Percentiles rank a stretch among this genome's conserved stretches.
phyloP scores from a whole-genome alignment of 2,888 invertebrate species.

The Smittia aterrima region DNA sequence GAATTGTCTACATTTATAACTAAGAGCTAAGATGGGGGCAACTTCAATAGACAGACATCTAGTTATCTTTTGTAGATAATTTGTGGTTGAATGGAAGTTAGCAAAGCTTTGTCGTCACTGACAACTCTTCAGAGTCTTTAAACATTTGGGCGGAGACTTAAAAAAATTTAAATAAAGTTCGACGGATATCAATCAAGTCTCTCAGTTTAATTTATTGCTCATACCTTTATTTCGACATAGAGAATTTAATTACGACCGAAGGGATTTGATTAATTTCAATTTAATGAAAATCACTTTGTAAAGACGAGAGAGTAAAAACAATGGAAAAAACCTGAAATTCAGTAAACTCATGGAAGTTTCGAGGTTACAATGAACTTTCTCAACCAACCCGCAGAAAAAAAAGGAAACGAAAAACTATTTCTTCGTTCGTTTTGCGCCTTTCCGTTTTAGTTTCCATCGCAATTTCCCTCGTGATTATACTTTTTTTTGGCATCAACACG shows the following conservation, averaged over 20 bases:
- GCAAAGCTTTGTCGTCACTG: too few species aligned
- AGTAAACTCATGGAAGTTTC: neutral
- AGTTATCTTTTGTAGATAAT: too few species aligned
- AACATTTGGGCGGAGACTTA: too few species aligned
- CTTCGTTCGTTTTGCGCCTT: neutral
- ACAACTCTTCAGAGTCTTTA: too few species aligned
- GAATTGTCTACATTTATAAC: too few species aligned
- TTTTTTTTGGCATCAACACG: neutral
- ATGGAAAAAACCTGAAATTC: neutral
- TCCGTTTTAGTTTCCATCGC: conserved; percentile 10
- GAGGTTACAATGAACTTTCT: neutral
- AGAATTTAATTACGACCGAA: neutral
- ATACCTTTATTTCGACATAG: neutral
- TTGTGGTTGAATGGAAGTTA: too few species aligned
- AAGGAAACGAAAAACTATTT: neutral
- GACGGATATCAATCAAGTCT: too few species aligned
- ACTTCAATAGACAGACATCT: too few species aligned
- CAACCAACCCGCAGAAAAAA: neutral
- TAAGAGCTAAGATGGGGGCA: too few species aligned
- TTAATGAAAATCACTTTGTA: conserved; percentile 4
- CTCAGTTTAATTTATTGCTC: neutral
- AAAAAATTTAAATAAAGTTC: too few species aligned
- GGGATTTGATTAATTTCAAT: conserved; percentile 7
- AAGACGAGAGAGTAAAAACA: neutral
- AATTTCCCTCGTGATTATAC: conserved; percentile 2